Evolutionary conservation across 1,140 invertebrate genomes (phyloP).

Genomic region (Drosophila tani): DNA sequence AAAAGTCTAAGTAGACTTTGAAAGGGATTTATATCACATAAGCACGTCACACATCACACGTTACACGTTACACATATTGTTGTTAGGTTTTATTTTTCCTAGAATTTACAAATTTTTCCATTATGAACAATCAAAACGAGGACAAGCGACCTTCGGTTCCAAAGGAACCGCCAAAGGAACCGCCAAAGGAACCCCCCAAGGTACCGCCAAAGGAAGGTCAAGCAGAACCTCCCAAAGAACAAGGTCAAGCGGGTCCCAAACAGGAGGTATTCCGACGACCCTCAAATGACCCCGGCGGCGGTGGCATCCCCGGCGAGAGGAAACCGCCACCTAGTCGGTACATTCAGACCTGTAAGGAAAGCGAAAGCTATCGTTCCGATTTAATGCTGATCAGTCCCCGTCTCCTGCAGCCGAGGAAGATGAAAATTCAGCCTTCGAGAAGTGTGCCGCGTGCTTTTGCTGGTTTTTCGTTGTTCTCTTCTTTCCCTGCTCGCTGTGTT

Average conservation of each 20-base stretch:
- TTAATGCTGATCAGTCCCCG: not conserved
- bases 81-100: not conserved
- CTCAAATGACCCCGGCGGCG: not conserved
- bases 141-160: not conserved
- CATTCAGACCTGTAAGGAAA: conserved; percentile 36
- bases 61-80: not conserved
- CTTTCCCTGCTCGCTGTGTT: conserved; percentile 92
- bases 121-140: conserved; percentile 7
- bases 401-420: conserved; percentile 39
- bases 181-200: no score
- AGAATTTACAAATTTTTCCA: conserved; percentile 6
- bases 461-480: conserved; percentile 90
- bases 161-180: no score
- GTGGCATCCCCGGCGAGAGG: no score
- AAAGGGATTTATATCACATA: conserved; percentile 11
- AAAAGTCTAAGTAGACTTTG: conserved; percentile 4
- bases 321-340: conserved; percentile 14
- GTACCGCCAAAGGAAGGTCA: not conserved
- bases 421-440: conserved; percentile 85
- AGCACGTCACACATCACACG: not conserved
- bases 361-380: rapidly evolving
- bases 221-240: not conserved
- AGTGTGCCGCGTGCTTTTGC: conserved; percentile 91
- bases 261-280: not conserved
- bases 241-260: no score